Percentiles rank a stretch among this genome's conserved stretches.
These are phyloP conservation scores for Chamaea fasciata DNA, from an alignment of 2,113 vertebrate genomes.

Conservation along the genomic window DNA sequence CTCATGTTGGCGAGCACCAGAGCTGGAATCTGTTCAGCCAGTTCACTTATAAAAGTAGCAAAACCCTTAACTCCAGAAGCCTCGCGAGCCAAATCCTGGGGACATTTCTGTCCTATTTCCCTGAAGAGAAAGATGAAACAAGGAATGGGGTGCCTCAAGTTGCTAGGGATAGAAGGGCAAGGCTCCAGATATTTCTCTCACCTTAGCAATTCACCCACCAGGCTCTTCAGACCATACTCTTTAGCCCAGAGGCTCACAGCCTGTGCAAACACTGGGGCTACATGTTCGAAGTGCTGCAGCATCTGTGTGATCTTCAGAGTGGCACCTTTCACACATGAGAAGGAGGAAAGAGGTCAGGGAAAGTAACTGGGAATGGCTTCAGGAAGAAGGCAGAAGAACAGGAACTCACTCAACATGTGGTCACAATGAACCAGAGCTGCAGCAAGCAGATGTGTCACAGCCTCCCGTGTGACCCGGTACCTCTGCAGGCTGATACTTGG, in stretches of 20 bases:
- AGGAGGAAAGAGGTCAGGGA: neutral
- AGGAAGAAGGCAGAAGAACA: neutral
- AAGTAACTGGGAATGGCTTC: neutral
- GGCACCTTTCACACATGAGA: slow-evolving; percentile 66
- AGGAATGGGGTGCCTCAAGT: neutral
- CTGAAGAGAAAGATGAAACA: slow-evolving; percentile 58
- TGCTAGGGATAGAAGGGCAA: neutral
- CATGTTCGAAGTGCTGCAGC: slow-evolving; percentile 92
- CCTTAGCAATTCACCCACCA: slow-evolving; percentile 92
- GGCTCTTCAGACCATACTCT: slow-evolving; percentile 86
- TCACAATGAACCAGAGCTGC: slow-evolving; percentile 83
- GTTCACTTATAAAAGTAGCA: slow-evolving; percentile 84
- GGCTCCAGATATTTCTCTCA: slow-evolving; percentile 34
- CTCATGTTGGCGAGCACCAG: slow-evolving; percentile 88
- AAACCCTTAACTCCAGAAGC: slow-evolving; percentile 82
- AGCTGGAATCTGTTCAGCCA: slow-evolving; percentile 79
- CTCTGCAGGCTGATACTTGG: slow-evolving; percentile 84
- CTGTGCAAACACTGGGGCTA: slow-evolving; percentile 83
- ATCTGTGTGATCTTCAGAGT: slow-evolving; percentile 90
- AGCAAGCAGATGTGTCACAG: slow-evolving; percentile 83
- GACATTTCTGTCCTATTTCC: slow-evolving; percentile 91
- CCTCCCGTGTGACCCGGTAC: slow-evolving; percentile 81
- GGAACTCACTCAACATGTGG: slow-evolving; percentile 86
- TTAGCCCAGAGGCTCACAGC: slow-evolving; percentile 86
- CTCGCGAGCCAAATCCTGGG: slow-evolving; percentile 84